A percentile compares a stretch with the other conserved stretches of the same genome.
Conservation (phyloP, 2,797 vertebrate species). For the Amazona ochrocephala region DNA sequence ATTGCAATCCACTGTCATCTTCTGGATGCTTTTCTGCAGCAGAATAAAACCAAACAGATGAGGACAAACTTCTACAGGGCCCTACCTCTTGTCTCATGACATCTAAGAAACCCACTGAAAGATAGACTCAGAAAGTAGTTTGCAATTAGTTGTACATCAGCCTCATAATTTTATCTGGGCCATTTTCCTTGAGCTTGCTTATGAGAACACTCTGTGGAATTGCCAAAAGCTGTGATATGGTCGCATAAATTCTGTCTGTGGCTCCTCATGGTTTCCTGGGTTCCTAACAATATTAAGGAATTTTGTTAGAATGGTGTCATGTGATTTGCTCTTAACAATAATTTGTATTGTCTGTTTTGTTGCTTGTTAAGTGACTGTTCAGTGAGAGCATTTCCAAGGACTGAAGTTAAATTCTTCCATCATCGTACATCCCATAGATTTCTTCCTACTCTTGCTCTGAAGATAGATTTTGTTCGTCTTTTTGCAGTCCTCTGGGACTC, state of each 20-base stretch:
- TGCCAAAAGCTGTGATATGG: not conserved
- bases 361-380: not conserved
- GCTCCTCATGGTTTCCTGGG: not conserved
- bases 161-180: not conserved
- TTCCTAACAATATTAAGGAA: not conserved
- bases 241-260: not conserved
- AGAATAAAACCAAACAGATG: not conserved
- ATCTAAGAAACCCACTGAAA: not conserved
- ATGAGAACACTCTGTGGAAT: not conserved
- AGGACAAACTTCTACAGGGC: not conserved
- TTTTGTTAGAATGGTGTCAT: not conserved
- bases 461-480: not conserved
- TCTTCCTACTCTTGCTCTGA: not conserved
- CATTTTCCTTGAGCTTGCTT: not conserved
- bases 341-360: not conserved
- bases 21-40: not conserved
- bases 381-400: not conserved
- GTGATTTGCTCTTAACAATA: not conserved
- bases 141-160: not conserved
- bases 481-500: not conserved
- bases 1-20: not conserved
- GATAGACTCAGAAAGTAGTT: not conserved
- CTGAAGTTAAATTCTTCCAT: not conserved
- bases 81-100: not conserved
- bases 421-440: not conserved